Base-by-base conservation (phyloP, 2,797 vertebrate species). In the Silurus aristotelis region DNA sequence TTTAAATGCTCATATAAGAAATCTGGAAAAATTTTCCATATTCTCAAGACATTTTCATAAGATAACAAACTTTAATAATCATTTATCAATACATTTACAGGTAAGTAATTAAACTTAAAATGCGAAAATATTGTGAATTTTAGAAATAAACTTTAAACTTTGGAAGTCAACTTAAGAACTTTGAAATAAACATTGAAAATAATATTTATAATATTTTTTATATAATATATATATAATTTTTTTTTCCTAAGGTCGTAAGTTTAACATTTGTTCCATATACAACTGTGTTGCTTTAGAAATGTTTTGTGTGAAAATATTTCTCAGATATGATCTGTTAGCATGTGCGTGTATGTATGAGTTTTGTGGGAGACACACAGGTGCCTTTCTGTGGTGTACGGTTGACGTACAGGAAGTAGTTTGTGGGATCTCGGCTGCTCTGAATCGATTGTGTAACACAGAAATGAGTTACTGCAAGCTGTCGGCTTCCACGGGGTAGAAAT, bases 331-430 rank as follows among this genome's bases (percentile, higher is more conserved):
- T 73, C 25, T 73, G 66, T 83, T 55, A 60, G 63, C 61, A 10
- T n/a, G 68, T 46, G 60, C 19, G 46, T 48, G 70, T 83, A 83
- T 43, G 20, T 7, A 19, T 52, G 38, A 25, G 56, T 83, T 66
- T 71, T 71, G 46, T 52, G 67, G 73, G 68, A 86, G 58, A 67
- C 31, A 70, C 63, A 82, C 94, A 95, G 95, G 93, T 95, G 94
- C 8, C 52, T 75, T 83, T 72, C 77, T 76, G 89, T 85, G 84
- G 88, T 56, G 46, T 88, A 76, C 88, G 71, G 89, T 90, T 90
- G 84, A 68, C 73, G 64, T 89, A 89, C 88, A 91, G 91, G 90
- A 88, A 89, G 89, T 88, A 90, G 82, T 80, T 93, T 83, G 87
- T 84, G 85, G 82, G 67, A 80, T 80, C 20, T 31, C 38, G n/a